phyloP scores from a whole-genome alignment of 2,888 invertebrate species.

The Nymphalis urticae region DNA sequence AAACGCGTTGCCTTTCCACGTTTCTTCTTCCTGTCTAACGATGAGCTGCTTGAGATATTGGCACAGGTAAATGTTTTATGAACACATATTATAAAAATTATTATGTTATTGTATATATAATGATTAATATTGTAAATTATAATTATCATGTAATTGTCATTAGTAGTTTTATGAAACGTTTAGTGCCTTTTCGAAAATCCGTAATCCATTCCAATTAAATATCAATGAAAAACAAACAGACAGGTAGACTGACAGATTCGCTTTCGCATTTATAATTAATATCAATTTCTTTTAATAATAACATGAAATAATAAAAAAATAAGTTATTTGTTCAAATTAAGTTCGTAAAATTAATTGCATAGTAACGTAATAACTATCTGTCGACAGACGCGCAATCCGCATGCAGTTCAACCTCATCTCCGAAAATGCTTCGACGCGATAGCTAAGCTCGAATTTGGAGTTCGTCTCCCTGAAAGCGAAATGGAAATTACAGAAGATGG shows the following conservation, averaged over 20 bases:
- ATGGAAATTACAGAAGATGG: slow-evolving; percentile 81
- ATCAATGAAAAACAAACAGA: no score
- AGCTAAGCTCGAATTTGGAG: slow-evolving; percentile 88
- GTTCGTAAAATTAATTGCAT: not conserved
- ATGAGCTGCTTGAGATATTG: slow-evolving; percentile 93
- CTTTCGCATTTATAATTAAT: no score
- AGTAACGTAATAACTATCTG: not conserved
- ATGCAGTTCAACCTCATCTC: slow-evolving; percentile 94
- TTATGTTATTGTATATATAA: no score
- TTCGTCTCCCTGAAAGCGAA: slow-evolving; percentile 74
- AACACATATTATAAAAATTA: not conserved
- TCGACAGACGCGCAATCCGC: slow-evolving; percentile 88
- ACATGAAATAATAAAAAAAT: no score
- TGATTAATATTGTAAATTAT: no score
- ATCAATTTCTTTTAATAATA: no score
- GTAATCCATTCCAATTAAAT: no score
- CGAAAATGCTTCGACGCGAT: slow-evolving; percentile 95
- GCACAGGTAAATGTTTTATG: slow-evolving; percentile 84
- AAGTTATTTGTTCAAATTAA: not conserved
- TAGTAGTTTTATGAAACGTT: no score
- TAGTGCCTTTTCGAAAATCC: no score
- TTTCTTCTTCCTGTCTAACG: slow-evolving; percentile 95
- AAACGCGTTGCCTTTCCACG: slow-evolving; percentile 93
- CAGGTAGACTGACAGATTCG: no score
- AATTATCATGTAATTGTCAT: no score